These are phyloP conservation scores for Pogonocichla stellata DNA, from an alignment of 2,113 vertebrate genomes.

Conservation along the genomic window DNA sequence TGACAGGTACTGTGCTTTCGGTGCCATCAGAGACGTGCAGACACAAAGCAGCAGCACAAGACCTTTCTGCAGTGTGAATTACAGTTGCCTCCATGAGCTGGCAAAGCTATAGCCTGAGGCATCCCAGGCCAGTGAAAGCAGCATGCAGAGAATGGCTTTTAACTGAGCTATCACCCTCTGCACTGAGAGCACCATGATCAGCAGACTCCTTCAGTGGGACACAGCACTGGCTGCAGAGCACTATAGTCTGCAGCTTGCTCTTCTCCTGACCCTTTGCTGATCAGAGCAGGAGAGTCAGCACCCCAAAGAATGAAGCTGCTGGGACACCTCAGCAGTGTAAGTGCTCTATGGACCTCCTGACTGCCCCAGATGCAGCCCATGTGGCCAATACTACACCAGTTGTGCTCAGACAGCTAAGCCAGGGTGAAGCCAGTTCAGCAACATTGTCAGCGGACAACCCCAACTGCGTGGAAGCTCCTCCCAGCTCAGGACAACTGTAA, in stretches of 20 bases:
- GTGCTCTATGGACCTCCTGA: neutral
- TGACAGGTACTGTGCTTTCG: neutral
- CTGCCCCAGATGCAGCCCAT: neutral
- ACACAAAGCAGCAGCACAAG: constrained; percentile 29
- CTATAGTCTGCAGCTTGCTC: neutral
- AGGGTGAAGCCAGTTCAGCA: neutral
- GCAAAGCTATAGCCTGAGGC: neutral
- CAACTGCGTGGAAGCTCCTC: neutral
- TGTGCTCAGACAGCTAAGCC: neutral
- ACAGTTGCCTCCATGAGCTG: neutral
- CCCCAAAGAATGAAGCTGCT: neutral
- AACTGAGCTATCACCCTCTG: neutral
- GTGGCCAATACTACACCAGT: neutral
- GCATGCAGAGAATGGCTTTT: neutral
- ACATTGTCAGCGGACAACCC: neutral
- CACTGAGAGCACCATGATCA: neutral
- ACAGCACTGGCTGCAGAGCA: neutral
- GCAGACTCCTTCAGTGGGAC: neutral
- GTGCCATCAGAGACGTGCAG: neutral
- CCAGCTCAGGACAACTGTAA: neutral
- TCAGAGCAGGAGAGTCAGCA: neutral
- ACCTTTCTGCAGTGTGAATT: neutral
- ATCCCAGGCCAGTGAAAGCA: neutral
- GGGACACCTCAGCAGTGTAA: neutral
- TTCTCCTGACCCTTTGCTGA: neutral